A percentile compares a stretch with the other conserved stretches of the same genome.
Evolutionary conservation across 2,797 vertebrate genomes (phyloP).

Genomic region (Rhyacichthys aspro): DNA sequence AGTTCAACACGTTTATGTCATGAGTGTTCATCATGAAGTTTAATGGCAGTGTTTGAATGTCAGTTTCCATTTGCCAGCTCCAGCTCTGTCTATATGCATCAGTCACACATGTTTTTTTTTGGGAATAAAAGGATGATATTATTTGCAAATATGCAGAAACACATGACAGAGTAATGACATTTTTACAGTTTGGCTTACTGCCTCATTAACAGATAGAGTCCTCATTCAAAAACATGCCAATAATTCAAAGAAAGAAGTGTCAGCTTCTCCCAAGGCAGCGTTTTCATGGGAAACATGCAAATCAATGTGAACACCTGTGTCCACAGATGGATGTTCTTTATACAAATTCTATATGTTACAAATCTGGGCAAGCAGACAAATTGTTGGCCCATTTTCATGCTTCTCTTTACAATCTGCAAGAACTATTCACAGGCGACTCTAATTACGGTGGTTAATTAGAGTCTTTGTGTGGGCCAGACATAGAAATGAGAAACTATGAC

Average conservation of each 20-base stretch:
- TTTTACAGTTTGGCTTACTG: too few relatives aligned
- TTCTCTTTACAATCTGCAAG: background rate
- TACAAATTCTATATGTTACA: background rate
- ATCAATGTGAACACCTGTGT: constrained; percentile 23
- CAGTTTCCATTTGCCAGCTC: background rate
- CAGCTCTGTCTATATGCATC: background rate
- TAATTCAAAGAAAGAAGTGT: background rate
- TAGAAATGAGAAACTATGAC: background rate
- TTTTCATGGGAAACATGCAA: background rate
- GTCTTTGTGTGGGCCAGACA: constrained; percentile 10
- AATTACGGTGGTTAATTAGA: constrained; percentile 10
- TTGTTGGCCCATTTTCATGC: background rate
- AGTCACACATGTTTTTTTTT: background rate
- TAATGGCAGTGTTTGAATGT: background rate
- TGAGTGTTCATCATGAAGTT: background rate
- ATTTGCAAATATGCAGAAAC: constrained; percentile 4
- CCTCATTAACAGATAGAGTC: too few relatives aligned
- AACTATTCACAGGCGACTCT: background rate
- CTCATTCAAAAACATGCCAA: background rate
- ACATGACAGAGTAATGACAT: too few relatives aligned
- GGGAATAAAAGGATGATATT: constrained; percentile 2
- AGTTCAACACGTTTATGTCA: background rate
- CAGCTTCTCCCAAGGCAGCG: background rate
- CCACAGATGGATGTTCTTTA: constrained; percentile 22
- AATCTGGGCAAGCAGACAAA: background rate